phyloP scores from a whole-genome alignment of 1,140 invertebrate species.

The Musca domestica region DNA sequence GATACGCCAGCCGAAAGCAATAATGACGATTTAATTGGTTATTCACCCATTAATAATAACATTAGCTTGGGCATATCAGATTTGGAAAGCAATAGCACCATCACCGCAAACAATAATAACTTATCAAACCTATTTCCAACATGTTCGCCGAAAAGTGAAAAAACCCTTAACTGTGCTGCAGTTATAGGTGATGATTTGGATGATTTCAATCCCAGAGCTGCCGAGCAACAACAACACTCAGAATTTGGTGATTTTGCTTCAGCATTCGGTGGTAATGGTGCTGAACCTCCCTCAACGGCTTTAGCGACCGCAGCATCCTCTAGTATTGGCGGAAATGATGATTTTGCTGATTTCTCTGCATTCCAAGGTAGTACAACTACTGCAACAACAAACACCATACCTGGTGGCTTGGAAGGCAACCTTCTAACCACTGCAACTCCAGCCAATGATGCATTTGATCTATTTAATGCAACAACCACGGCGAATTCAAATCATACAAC shows the following conservation, averaged over 20 bases:
- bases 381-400: slow-evolving; percentile 25
- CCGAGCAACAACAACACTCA: slow-evolving; percentile 49
- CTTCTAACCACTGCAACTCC: slow-evolving; percentile 40
- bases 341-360: slow-evolving; percentile 76
- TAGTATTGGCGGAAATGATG: slow-evolving; percentile 50
- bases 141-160: slow-evolving; percentile 43
- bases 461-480: slow-evolving; percentile 35
- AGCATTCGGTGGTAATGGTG: slow-evolving; percentile 60
- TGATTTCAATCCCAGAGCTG: slow-evolving; percentile 60
- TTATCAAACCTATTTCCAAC: slow-evolving; percentile 66
- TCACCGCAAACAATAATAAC: slow-evolving; percentile 56
- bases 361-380: slow-evolving; percentile 54
- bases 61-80: neutral
- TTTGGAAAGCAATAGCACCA: slow-evolving; percentile 38
- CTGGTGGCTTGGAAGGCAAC: slow-evolving; percentile 33
- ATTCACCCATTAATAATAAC: slow-evolving; percentile 31
- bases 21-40: slow-evolving; percentile 35
- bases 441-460: slow-evolving; percentile 46
- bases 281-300: slow-evolving; percentile 35
- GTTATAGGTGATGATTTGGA: slow-evolving; percentile 50
- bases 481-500: slow-evolving; percentile 10
- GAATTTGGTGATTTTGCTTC: slow-evolving; percentile 82
- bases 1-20: slow-evolving; percentile 42
- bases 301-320: slow-evolving; percentile 25
- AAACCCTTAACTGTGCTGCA: slow-evolving; percentile 40